phyloP scores from a whole-genome alignment of 1,140 invertebrate species.

The Trissolcus basalis region DNA sequence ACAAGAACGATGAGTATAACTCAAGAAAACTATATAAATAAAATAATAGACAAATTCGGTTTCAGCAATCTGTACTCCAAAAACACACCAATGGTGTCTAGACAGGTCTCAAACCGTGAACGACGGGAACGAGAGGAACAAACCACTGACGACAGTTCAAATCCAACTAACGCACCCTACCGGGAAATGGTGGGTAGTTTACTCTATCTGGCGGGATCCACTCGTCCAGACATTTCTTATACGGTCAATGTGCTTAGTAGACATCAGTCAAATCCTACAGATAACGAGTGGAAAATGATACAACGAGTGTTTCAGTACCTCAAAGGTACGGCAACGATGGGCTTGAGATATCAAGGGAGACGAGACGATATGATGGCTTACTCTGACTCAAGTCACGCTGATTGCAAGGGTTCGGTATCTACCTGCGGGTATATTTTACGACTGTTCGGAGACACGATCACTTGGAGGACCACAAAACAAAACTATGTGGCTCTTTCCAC shows the following conservation, averaged over 20 bases:
- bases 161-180: too few species aligned
- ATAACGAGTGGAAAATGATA: slow-evolving; percentile 25
- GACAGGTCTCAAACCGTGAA: not conserved
- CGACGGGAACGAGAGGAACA: slow-evolving; percentile 1
- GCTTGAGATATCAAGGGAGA: slow-evolving; percentile 6
- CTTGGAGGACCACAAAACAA: not conserved
- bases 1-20: not conserved
- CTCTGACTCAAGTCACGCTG: slow-evolving; percentile 35
- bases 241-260: slow-evolving; percentile 27
- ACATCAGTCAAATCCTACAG: slow-evolving; percentile 28
- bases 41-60: not conserved
- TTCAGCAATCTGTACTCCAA: not conserved
- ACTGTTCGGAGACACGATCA: slow-evolving; percentile 1
- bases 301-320: slow-evolving; percentile 42
- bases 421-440: slow-evolving; percentile 16
- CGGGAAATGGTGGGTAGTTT: too few species aligned
- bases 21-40: not conserved
- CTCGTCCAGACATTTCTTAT: slow-evolving; percentile 25
- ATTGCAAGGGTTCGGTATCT: slow-evolving; percentile 23
- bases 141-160: too few species aligned
- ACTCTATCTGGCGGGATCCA: slow-evolving; percentile 14
- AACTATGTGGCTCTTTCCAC: not conserved
- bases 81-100: not conserved
- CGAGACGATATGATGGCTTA: slow-evolving; percentile 11
- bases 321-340: slow-evolving; percentile 52